Evolutionary conservation across 2,113 vertebrate species (phyloP).

Genomic region (Mastomys natalensis): DNA sequence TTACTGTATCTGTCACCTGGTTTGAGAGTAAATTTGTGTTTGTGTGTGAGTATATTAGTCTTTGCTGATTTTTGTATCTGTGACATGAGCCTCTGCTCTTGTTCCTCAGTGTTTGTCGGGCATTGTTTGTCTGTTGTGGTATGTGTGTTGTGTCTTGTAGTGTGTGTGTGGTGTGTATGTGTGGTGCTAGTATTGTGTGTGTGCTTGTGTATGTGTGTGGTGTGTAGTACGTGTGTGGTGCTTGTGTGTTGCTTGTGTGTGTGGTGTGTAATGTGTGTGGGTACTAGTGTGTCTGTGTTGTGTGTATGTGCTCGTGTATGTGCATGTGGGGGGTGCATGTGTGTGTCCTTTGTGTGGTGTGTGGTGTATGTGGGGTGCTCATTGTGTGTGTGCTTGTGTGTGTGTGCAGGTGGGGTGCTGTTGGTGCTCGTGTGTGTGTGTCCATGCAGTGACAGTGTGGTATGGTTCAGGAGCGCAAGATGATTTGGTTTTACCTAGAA

Average conservation of each 20-base stretch:
- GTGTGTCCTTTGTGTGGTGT: too few species aligned
- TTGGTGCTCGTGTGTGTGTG: neutral
- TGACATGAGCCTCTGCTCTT: slow-evolving; percentile 40
- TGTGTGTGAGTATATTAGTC: neutral
- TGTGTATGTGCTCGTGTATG: neutral
- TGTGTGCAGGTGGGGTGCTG: neutral
- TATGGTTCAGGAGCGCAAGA: neutral
- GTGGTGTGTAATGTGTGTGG: neutral
- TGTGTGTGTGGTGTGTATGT: neutral
- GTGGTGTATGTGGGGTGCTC: neutral
- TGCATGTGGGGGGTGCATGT: neutral
- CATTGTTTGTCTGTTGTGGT: too few species aligned
- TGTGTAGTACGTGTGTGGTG: too few species aligned
- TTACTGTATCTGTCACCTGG: neutral
- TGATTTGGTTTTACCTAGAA: slow-evolving; percentile 2
- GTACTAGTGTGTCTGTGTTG: neutral
- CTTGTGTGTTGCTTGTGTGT: neutral
- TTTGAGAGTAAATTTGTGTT: neutral
- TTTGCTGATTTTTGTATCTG: neutral
- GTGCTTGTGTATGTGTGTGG: neutral
- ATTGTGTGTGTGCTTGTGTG: too few species aligned
- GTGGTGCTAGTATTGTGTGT: neutral
- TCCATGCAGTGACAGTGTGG: neutral
- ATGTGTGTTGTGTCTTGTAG: too few species aligned
- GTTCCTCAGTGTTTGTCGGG: neutral